phyloP scores from a whole-genome alignment of 1,140 invertebrate species.

The Cheumatopsyche charites region DNA sequence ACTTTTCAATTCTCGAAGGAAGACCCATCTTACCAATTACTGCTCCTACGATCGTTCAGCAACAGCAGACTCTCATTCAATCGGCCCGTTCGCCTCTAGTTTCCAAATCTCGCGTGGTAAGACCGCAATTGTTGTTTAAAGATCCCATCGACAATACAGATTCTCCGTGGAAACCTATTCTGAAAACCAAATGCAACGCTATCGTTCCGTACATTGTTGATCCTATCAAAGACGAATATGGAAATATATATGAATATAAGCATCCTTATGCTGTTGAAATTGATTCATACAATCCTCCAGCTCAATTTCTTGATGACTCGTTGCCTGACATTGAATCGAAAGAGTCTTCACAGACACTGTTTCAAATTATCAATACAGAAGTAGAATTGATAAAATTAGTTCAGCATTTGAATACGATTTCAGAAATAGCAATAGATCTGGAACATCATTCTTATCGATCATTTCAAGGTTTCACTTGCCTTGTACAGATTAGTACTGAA shows the following conservation, averaged over 20 bases:
- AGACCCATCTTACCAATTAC: not conserved
- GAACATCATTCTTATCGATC: slow-evolving; percentile 56
- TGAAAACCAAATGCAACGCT: slow-evolving; percentile 89
- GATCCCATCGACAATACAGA: slow-evolving; percentile 83
- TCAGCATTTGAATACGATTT: slow-evolving; percentile 67
- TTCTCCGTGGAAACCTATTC: slow-evolving; percentile 79
- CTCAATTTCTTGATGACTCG: slow-evolving; percentile 60
- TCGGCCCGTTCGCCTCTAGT: slow-evolving; percentile 54
- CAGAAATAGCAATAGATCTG: slow-evolving; percentile 59
- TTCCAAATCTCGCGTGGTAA: slow-evolving; percentile 65
- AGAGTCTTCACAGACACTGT: slow-evolving; percentile 67
- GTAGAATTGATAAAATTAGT: slow-evolving; percentile 71
- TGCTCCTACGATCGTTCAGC: not conserved
- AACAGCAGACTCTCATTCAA: not conserved
- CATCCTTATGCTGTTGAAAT: slow-evolving; percentile 93
- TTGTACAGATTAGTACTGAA: slow-evolving; percentile 93
- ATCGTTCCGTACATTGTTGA: not conserved
- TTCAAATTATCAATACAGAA: slow-evolving; percentile 72
- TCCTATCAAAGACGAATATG: not conserved
- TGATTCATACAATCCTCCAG: slow-evolving; percentile 67
- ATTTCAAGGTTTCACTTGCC: slow-evolving; percentile 76
- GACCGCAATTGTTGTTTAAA: slow-evolving; percentile 85
- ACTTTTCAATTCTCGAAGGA: not conserved
- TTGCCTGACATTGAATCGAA: slow-evolving; percentile 56
- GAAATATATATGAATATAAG: slow-evolving; percentile 60